Conservation (phyloP, 2,888 invertebrate genomes). For the Tridacna crocea region DNA sequence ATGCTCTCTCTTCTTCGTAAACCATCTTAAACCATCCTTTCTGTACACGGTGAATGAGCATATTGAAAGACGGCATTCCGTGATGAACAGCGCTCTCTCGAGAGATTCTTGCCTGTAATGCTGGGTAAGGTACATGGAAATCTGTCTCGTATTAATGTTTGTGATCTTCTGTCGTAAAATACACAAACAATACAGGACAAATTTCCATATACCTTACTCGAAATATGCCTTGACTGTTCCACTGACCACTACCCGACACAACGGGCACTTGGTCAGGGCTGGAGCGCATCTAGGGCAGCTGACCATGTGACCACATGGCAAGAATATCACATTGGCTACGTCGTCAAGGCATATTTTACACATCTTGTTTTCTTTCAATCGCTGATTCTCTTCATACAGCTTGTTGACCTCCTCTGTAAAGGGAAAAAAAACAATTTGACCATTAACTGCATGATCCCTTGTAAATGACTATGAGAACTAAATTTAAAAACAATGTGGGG, state of each 20-base stretch:
- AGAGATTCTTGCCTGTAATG: not conserved
- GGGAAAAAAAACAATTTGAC: too few relatives aligned
- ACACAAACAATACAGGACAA: too few relatives aligned
- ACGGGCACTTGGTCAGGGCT: not conserved
- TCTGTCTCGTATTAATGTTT: not conserved
- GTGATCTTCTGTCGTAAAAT: too few relatives aligned
- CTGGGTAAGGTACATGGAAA: not conserved
- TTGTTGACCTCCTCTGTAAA: not conserved
- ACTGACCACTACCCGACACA: not conserved
- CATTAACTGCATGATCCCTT: not conserved
- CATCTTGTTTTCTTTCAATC: not conserved
- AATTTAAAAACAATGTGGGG: not conserved
- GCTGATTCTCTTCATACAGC: not conserved
- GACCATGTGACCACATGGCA: constrained; percentile 8
- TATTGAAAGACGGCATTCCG: too few relatives aligned
- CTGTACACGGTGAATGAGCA: too few relatives aligned
- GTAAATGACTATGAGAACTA: not conserved
- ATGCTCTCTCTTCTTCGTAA: not conserved
- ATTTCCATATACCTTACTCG: not conserved
- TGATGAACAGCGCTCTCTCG: not conserved
- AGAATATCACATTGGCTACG: constrained; percentile 1
- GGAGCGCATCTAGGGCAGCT: constrained; percentile 1
- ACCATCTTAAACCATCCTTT: too few relatives aligned
- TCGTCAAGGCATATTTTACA: not conserved
- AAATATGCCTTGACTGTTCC: constrained; percentile 5